phyloP scores from a whole-genome alignment of 2,888 invertebrate genomes.

The Liopterus haemorrhoidalis region DNA sequence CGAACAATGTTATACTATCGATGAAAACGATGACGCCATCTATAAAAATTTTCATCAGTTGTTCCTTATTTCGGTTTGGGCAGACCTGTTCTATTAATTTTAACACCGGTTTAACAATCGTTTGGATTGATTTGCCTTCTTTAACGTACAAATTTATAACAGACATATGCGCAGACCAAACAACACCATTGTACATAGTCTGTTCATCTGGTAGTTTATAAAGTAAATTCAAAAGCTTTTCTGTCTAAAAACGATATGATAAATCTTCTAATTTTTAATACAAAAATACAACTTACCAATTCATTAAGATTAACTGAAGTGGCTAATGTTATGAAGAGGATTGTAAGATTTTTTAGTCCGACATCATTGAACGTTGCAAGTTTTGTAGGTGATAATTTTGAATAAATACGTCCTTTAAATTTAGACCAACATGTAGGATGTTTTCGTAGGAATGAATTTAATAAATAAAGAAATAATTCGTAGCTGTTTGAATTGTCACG shows the following conservation, averaged over 20 bases:
- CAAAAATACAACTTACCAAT: constrained; percentile 36
- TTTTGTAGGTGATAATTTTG: constrained; percentile 42
- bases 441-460: constrained; percentile 37
- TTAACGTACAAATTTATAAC: constrained; percentile 31
- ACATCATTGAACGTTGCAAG: constrained; percentile 38
- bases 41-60: constrained; percentile 37
- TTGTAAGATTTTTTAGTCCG: constrained; percentile 39
- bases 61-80: constrained; percentile 34
- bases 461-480: constrained; percentile 39
- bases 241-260: constrained; percentile 8
- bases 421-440: constrained; percentile 42
- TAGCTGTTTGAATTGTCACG: constrained; percentile 37
- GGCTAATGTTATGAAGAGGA: constrained; percentile 38
- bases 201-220: constrained; percentile 6
- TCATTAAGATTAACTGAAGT: constrained; percentile 38
- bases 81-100: constrained; percentile 36
- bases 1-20: too few relatives aligned
- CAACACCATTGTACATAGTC: constrained; percentile 8
- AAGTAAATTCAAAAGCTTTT: constrained; percentile 10
- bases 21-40: constrained; percentile 35
- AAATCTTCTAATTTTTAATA: neutral
- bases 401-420: constrained; percentile 43
- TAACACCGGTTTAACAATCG: constrained; percentile 32
- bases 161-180: constrained; percentile 15
- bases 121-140: constrained; percentile 35